A percentile compares a stretch with the other conserved stretches of the same genome.
Evolutionary conservation across 1,140 invertebrate species (phyloP).

Genomic region (Ylistrum balloti): DNA sequence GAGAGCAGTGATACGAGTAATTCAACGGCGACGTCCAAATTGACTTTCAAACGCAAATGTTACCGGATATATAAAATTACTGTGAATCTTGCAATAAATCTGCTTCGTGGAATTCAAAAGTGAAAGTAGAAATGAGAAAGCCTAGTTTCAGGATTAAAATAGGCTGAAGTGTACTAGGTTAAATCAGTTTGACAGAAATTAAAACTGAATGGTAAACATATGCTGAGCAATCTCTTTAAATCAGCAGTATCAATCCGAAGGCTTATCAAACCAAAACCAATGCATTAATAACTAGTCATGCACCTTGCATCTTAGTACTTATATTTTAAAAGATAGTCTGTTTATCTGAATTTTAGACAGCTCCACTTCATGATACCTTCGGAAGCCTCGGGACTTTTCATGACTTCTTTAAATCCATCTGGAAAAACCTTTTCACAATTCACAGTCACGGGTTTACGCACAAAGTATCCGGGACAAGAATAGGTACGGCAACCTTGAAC

Average conservation of each 20-base stretch:
- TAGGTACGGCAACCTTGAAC: not conserved
- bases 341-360: not conserved
- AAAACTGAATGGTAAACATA: too few relatives aligned
- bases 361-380: not conserved
- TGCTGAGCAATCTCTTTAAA: too few relatives aligned
- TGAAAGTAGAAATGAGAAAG: not conserved
- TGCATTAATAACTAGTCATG: too few relatives aligned
- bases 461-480: not conserved
- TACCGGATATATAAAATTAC: not conserved
- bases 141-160: not conserved
- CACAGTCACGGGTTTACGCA: not conserved
- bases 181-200: too few relatives aligned
- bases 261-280: too few relatives aligned
- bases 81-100: not conserved
- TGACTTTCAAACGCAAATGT: not conserved
- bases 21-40: not conserved
- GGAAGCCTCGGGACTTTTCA: not conserved
- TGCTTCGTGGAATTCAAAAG: not conserved
- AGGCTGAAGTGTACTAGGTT: too few relatives aligned
- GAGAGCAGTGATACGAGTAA: not conserved
- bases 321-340: too few relatives aligned
- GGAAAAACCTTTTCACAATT: slow-evolving; percentile 6
- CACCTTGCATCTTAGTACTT: too few relatives aligned
- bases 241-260: too few relatives aligned
- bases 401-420: not conserved